Conservation (phyloP, 2,797 vertebrate species). For the Hydrolagus colliei region DNA sequence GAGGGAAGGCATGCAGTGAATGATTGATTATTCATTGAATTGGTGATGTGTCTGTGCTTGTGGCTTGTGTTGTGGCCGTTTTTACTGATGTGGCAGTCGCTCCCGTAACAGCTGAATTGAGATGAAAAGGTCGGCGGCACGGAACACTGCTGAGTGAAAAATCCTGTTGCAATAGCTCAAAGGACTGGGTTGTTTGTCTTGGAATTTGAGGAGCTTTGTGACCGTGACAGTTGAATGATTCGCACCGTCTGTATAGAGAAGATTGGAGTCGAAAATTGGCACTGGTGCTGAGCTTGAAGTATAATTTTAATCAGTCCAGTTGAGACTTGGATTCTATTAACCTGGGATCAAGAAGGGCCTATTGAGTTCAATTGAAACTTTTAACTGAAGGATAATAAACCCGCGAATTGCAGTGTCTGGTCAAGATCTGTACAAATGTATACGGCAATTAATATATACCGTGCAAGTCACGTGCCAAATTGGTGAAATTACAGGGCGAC, state of each 20-base stretch:
- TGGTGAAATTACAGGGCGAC: no score
- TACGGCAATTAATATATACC: neutral
- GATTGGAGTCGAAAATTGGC: neutral
- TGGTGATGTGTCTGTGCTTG: no score
- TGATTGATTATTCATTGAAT: no score
- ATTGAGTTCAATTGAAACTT: neutral
- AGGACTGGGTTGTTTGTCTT: neutral
- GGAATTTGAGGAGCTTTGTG: neutral
- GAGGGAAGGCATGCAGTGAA: no score
- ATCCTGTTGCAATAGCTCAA: neutral
- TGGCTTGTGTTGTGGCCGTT: no score
- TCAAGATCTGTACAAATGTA: neutral
- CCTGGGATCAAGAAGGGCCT: neutral
- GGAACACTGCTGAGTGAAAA: neutral
- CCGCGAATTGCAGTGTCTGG: neutral
- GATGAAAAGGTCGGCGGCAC: neutral
- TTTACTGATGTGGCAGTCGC: neutral
- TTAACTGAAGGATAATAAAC: neutral
- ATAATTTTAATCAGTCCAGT: neutral
- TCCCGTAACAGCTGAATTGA: neutral
- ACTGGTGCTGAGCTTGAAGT: neutral
- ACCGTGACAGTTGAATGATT: neutral
- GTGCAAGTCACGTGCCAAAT: no score
- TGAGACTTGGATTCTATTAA: neutral
- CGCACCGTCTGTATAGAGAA: no score